Evolutionary conservation across 1,140 invertebrate genomes (phyloP), one percentile per base, ranked within the genome.

Genomic region (Drosophila parabipectinata): DNA sequence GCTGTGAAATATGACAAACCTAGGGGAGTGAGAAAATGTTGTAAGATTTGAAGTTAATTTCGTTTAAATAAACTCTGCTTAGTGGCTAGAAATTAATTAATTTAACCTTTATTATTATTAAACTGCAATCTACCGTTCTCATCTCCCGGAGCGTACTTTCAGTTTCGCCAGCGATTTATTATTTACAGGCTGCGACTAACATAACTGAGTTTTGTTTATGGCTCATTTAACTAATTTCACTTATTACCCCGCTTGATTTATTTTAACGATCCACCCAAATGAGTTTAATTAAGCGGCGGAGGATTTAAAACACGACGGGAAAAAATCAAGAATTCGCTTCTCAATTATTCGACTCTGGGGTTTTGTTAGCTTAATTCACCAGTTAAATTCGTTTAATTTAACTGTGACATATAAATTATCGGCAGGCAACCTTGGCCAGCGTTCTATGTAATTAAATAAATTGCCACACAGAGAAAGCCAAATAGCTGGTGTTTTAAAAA

Each of bases 331-430:
- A 74, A 63, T 80, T 80, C 30, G 62, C 61, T 64, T 64, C 68
- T 55, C 53, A 64, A 60, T 74, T 75, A 73, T 64, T 54, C 52
- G 30, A 71, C 24, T 72, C 66, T 58, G 60, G 32, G 53, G 55
- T 51, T 62, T 44, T 72, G 56, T 75, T 58, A 71, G 59, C 61
- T 72, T 79, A 67, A 68, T 72, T 74, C 64, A 63, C 68, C 63
- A 78, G 77, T 77, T 85, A 87, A 81, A 78, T 87, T 78, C 81
- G 78, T 64, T 85, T 87, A 81, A 87, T 87, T 87, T 50, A 68
- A 60, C 59, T 66, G 77, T 87, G 82, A 85, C 82, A 85, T 87
- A 85, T 81, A 87, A 85, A 85, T 85, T 87, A 84, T 83, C 81
- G 67, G 56, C 78, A 87, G 67, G 56, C 78, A 87, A 87, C 82